Conservation (phyloP, 64 coral and sea anemone species). For the Catalaphyllia jardinei region DNA sequence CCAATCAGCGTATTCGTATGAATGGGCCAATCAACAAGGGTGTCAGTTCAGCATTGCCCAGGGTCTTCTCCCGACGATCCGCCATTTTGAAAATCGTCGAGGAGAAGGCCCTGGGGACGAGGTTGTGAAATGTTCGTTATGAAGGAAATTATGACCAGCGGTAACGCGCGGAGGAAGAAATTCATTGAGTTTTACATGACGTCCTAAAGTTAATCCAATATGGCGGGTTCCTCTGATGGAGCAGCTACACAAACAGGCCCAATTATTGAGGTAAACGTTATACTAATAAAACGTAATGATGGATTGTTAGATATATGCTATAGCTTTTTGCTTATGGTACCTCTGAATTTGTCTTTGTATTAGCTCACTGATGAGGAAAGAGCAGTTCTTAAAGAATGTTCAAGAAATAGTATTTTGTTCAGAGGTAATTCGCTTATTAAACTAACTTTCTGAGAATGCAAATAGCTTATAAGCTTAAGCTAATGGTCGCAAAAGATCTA, state of each 20-base stretch:
- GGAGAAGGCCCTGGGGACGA: too few species aligned
- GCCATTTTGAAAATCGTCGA: too few species aligned
- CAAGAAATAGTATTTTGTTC: constrained; percentile 45
- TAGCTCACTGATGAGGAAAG: constrained; percentile 62
- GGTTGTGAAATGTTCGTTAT: too few species aligned
- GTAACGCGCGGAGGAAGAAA: background rate
- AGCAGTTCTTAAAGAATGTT: constrained; percentile 44
- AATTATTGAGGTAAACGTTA: constrained; percentile 2
- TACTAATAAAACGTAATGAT: background rate
- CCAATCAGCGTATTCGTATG: too few species aligned
- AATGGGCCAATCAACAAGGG: too few species aligned
- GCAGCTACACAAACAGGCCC: background rate
- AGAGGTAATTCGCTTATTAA: constrained; percentile 36
- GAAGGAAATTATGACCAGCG: background rate
- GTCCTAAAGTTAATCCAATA: background rate
- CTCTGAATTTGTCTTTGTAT: background rate
- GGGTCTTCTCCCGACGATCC: too few species aligned
- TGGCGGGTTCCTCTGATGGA: constrained; percentile 4
- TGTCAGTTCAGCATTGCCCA: too few species aligned
- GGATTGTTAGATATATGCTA: background rate
- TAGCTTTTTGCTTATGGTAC: background rate
- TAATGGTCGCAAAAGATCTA: too few species aligned
- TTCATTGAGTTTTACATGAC: background rate
- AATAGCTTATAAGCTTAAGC: too few species aligned
- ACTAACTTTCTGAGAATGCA: background rate